Base-by-base conservation (phyloP, 2,113 vertebrate species). In the human (Homo sapiens) region DNA sequence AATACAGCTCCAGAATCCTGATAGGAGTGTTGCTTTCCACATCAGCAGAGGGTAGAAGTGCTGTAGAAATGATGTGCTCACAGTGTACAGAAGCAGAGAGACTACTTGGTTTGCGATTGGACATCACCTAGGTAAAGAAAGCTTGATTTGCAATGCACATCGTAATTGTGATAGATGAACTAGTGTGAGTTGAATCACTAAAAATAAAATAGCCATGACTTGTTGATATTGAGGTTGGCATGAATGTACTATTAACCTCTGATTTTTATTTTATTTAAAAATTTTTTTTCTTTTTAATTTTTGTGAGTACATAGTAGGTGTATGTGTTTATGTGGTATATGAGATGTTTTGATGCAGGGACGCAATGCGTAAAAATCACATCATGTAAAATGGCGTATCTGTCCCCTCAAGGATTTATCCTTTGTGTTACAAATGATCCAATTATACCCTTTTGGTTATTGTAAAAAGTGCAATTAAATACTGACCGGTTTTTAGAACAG, bases 1-100 rank as follows among this genome's bases (percentile, higher is more conserved):
- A 14, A 20, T 89, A 70, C 20, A 96, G 86, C 27, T 98, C 92
- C 76, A 83, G 55, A 95, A 66, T 93, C 64, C 72, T 93, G 11
- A 86, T 79, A 94, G 25, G 32, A 96, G 55, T 18, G 11, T 57
- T 97, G 50, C 55, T 88, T 16, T 89, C 23, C 18, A 97, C 35
- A 61, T 50, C 59, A 94, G 35, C 27, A 79, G 45, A 59, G 76
- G 35, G n/a, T 78, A 45, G 6, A 75, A 70, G 16, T 23, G 22
- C 57, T 50, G 18, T 35, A 66, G 20, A 88, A 93, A 89, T 75
- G 50, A 90, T 72, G 61, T 64, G 13, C 4, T 30, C 22, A 4
- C 38, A 81, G 0, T 93, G 3, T 73, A 52, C 86, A 55, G 48
- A 89, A 93, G n/a, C 25, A 79, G 12, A 96, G 10, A 22, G 9